phyloP scores from a whole-genome alignment of 1,140 invertebrate species.

The Schmidtea mediterranea region DNA sequence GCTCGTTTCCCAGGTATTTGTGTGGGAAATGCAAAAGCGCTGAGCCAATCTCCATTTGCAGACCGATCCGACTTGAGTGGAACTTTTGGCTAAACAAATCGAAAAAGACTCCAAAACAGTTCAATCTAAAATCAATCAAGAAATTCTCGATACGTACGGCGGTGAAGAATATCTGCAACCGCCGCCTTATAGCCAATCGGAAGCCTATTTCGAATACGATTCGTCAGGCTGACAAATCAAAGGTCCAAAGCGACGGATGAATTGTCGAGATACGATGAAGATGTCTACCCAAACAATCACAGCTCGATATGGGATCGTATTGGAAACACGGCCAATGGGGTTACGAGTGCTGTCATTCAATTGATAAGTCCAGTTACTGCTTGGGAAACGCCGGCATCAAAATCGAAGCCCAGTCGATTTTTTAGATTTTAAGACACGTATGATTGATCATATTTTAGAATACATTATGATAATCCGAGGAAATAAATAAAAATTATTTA shows the following conservation, averaged over 20 bases:
- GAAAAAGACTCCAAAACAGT: too few species aligned
- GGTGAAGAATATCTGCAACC: too few species aligned
- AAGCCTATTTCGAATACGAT: slow-evolving; percentile 82
- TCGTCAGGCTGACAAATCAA: slow-evolving; percentile 55
- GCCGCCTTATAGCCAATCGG: too few species aligned
- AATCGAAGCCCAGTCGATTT: background rate
- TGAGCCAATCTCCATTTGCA: slow-evolving; percentile 72
- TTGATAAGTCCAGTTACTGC: slow-evolving; percentile 47
- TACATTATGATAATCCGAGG: too few species aligned
- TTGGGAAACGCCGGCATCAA: slow-evolving; percentile 32
- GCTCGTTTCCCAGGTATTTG: slow-evolving; percentile 71
- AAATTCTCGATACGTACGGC: too few species aligned
- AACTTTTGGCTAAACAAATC: too few species aligned
- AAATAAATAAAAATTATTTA: too few species aligned
- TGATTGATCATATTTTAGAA: too few species aligned
- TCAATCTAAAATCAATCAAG: too few species aligned
- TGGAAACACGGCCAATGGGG: slow-evolving; percentile 77
- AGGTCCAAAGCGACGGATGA: slow-evolving; percentile 58
- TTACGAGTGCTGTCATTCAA: slow-evolving; percentile 75
- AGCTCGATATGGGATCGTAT: slow-evolving; percentile 70
- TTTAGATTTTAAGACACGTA: too few species aligned
- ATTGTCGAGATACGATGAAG: slow-evolving; percentile 73
- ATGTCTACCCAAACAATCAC: slow-evolving; percentile 68
- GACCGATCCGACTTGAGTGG: slow-evolving; percentile 86
- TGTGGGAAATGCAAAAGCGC: slow-evolving; percentile 67